phyloP scores from a whole-genome alignment of 2,888 invertebrate species.

The Diploptera punctata region DNA sequence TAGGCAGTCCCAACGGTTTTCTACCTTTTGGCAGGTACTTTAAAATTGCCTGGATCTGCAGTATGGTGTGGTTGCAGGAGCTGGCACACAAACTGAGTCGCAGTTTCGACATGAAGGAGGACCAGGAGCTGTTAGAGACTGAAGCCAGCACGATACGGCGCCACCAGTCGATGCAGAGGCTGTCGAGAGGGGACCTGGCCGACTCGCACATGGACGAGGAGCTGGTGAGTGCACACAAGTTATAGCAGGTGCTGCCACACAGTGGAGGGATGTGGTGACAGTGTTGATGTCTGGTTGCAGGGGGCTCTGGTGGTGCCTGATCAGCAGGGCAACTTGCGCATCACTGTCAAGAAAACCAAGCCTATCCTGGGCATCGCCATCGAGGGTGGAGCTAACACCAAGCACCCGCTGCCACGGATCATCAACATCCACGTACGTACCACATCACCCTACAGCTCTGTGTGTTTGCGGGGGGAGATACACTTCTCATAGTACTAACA shows the following conservation, averaged over 20 bases:
- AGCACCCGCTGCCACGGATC: constrained; percentile 92
- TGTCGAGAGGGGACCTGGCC: constrained; percentile 65
- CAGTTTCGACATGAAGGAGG: constrained; percentile 86
- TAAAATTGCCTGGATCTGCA: too few species aligned
- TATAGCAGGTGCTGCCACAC: too few species aligned
- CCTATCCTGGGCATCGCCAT: constrained; percentile 96
- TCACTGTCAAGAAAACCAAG: constrained; percentile 91
- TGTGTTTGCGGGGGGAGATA: too few species aligned
- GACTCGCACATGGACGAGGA: constrained; percentile 54
- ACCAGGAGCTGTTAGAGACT: constrained; percentile 54
- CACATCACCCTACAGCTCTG: too few species aligned
- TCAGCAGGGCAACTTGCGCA: constrained; percentile 86
- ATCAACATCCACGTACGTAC: constrained; percentile 92
- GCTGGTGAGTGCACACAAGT: constrained; percentile 42
- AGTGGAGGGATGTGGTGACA: too few species aligned
- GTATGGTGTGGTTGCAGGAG: too few species aligned
- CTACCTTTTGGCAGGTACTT: too few species aligned
- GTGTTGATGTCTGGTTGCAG: constrained; percentile 43
- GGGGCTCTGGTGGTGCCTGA: constrained; percentile 75
- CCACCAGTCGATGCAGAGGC: constrained; percentile 79
- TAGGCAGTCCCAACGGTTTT: too few species aligned
- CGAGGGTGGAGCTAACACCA: constrained; percentile 96
- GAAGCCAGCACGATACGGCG: constrained; percentile 67
- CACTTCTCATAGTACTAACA: too few species aligned
- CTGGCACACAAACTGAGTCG: constrained; percentile 85